These are phyloP conservation scores for Homarus americanus DNA, from an alignment of 1,140 invertebrate species.

Conservation along the genomic window DNA sequence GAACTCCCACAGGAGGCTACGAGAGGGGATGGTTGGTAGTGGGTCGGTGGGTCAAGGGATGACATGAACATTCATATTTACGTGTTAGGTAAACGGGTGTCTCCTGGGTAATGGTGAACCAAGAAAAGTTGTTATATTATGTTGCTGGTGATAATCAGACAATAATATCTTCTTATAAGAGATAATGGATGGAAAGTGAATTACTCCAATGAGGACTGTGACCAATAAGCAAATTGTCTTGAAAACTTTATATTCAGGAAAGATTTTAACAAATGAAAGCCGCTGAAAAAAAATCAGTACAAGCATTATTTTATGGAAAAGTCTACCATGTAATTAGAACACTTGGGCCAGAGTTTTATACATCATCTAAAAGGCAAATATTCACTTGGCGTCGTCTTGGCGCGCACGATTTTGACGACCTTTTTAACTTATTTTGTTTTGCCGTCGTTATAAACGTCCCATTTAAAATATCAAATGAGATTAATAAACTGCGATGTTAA, in stretches of 20 bases:
- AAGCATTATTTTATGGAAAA: too few species aligned
- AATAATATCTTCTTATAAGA: too few species aligned
- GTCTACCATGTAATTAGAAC: not conserved
- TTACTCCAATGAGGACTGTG: too few species aligned
- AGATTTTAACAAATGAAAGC: too few species aligned
- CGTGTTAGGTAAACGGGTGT: not conserved
- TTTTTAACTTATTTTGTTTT: not conserved
- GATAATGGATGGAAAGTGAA: too few species aligned
- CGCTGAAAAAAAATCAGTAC: too few species aligned
- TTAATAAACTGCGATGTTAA: not conserved
- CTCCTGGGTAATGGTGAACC: not conserved
- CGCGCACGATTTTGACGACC: not conserved
- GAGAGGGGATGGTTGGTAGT: not conserved
- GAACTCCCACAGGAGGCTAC: not conserved
- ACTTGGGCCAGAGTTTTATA: not conserved
- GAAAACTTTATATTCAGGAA: too few species aligned
- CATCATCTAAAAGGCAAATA: not conserved
- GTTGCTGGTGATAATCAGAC: too few species aligned
- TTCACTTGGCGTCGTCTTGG: not conserved
- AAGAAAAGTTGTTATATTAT: not conserved
- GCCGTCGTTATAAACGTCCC: not conserved
- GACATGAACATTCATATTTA: not conserved
- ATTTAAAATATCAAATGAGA: not conserved
- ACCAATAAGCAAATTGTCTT: too few species aligned
- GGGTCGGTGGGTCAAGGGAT: not conserved